Evolutionary conservation across 2,797 vertebrate genomes (phyloP).

Genomic region (Labeo calbasu): DNA sequence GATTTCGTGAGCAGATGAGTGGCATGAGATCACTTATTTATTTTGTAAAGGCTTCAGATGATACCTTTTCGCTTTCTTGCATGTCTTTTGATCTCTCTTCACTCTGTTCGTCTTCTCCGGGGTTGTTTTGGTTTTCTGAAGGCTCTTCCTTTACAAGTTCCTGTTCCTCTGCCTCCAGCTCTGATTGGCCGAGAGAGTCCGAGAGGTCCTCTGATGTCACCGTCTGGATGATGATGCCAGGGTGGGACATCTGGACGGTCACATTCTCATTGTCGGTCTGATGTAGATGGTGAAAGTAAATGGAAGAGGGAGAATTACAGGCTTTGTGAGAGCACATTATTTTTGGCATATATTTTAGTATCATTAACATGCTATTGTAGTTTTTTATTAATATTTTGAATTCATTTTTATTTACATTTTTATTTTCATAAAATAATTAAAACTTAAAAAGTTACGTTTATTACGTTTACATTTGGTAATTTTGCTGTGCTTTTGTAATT

Average conservation of each 20-base stretch:
- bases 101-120: slow-evolving; percentile 69
- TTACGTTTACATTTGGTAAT: background rate
- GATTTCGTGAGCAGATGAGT: background rate
- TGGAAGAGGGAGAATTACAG: background rate
- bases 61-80: slow-evolving; percentile 72
- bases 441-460: background rate
- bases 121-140: slow-evolving; percentile 74
- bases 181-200: slow-evolving; percentile 83
- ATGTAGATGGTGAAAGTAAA: slow-evolving; percentile 31
- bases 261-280: slow-evolving; percentile 90
- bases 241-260: slow-evolving; percentile 87
- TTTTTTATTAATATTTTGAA: background rate
- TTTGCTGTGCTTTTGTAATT: background rate
- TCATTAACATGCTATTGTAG: background rate
- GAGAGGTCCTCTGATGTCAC: slow-evolving; percentile 88
- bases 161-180: slow-evolving; percentile 78
- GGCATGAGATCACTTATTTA: background rate
- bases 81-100: slow-evolving; percentile 67
- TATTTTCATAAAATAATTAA: background rate
- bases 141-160: slow-evolving; percentile 74
- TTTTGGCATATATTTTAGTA: background rate
- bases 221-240: slow-evolving; percentile 95
- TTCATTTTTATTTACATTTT: background rate
- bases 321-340: background rate
- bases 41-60: background rate